Evolutionary conservation across 1,140 invertebrate species (phyloP), one percentile per base, ranked within the genome.

Genomic region (Oncopodura yosiiana): DNA sequence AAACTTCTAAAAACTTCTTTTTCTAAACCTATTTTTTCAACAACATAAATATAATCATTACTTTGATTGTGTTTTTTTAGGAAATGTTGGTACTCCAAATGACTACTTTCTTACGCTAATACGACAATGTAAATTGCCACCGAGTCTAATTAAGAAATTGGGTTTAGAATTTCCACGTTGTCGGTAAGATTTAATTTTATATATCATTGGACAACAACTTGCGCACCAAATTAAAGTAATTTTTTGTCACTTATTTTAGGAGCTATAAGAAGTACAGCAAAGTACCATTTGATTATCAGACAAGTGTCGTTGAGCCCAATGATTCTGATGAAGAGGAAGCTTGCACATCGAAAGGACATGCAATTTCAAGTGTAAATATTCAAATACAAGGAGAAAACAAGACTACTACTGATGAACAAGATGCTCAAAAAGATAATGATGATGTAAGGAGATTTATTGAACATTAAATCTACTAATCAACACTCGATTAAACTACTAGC

Each of bases 31-130:
- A 29, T 46, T 46, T 38, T n/a, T n/a, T n/a, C n/a, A n/a, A n/a
- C n/a, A n/a, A n/a, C n/a, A n/a, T n/a, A n/a, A n/a, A n/a, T 6
- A 21, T 49, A 37, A 23, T 37, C 21, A 14, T 8, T 36, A 37
- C 36, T 34, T 18, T 37, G 19, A 36, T 36, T 21, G 12, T 36
- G 8, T 78, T 74, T 74, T 70, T 1, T 57, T 69, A 32, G 78
- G 78, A 23, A 80, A 80, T 69, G 75, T 80, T 38, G 78, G 78
- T 21, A 80, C 78, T 9, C 71, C 75, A 11, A 78, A 75, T 8
- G 58, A 56, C 29, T 65, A 70, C 37, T 79, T 80, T 64, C 52
- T 79, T 29, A 64, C 71, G 4, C 66, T 72, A 27, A 79, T 80
- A 18, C 65, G 68, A 37, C 56, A 70, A 34, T 80, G 78, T 66